Evolutionary conservation across 1,140 invertebrate genomes (phyloP), one percentile per base, ranked within the genome.

Genomic region (Trichonephila clavipes): DNA sequence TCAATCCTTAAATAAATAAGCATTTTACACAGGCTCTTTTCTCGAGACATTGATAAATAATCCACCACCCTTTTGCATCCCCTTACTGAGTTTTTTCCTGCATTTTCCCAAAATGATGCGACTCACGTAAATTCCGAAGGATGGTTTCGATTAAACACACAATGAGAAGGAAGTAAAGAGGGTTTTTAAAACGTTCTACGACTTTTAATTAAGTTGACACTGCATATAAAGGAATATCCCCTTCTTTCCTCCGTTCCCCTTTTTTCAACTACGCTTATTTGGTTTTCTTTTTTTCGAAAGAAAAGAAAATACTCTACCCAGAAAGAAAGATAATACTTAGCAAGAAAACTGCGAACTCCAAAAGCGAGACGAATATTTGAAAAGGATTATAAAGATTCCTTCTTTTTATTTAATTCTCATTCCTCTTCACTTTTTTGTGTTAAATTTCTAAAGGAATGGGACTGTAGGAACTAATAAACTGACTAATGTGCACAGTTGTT

Each of bases 201-300:
- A 92, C 91, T 92, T 92, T 92, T 92, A 92, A 92, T 92, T 92
- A 92, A 92, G 91, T 92, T 92, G 91, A 92, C 83, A 87, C 61
- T 72, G 91, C 62, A 34, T 77, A 83, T 62, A 77, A 92, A 87
- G 58, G 40, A 86, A 28, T 69, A 59, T 51, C 21, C 44, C 5
- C 14, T 7, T 14, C 18, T 28, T 28, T 77, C 59, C 44, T 6
- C 14, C 16, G 5, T 18, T 12, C 72, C 77, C 59, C 87, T 87
- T 90, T 72, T 61, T 40, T 7, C 12, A 44, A 16, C 51, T 40
- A 40, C 51, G 28, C 81, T 40, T 83, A 62, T 83, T 91, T 87
- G 34, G 28, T 44, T 61, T 61, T 69, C 12, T n/a, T 83, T 72
- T 10, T 66, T 40, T 61, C 14, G 24, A 92, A 69, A 90, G 58